Conservation (phyloP, 2,113 vertebrate species). For the Equus quagga region DNA sequence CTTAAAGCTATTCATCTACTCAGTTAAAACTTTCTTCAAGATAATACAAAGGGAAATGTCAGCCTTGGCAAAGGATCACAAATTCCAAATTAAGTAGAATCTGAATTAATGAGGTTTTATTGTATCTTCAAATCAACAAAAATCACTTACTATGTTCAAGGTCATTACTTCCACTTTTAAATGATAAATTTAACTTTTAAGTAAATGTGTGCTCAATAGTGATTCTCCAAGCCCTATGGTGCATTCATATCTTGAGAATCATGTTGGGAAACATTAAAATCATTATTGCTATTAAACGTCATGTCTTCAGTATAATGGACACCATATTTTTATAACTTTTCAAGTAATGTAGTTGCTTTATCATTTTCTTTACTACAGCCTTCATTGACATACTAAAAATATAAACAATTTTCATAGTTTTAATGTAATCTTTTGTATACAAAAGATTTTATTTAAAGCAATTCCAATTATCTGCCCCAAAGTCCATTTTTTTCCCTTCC, state of each 20-base stretch:
- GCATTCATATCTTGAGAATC: background rate
- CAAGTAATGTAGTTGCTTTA: background rate
- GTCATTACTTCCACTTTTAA: conserved; percentile 35
- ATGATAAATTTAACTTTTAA: conserved; percentile 64
- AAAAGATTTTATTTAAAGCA: background rate
- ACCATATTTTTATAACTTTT: conserved; percentile 33
- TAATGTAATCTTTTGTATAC: background rate
- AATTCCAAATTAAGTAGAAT: conserved; percentile 69
- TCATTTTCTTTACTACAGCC: background rate
- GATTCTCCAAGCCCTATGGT: background rate
- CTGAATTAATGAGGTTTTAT: conserved; percentile 71
- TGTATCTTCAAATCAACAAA: conserved; percentile 54
- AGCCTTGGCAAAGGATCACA: conserved; percentile 53
- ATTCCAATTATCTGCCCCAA: background rate
- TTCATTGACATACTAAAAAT: conserved; percentile 20
- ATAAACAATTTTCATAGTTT: background rate
- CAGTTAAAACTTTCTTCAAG: conserved; percentile 60
- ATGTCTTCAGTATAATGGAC: background rate
- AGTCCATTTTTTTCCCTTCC: background rate
- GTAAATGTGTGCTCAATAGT: conserved; percentile 17
- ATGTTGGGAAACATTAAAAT: conserved; percentile 53
- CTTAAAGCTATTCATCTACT: conserved; percentile 68
- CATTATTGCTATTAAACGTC: conserved; percentile 21
- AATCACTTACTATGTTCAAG: conserved; percentile 37
- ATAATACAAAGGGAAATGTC: conserved; percentile 67